Evolutionary conservation across 2,113 vertebrate genomes (phyloP), one percentile per base, ranked within the genome.

Genomic region (Muscicapa adusta): DNA sequence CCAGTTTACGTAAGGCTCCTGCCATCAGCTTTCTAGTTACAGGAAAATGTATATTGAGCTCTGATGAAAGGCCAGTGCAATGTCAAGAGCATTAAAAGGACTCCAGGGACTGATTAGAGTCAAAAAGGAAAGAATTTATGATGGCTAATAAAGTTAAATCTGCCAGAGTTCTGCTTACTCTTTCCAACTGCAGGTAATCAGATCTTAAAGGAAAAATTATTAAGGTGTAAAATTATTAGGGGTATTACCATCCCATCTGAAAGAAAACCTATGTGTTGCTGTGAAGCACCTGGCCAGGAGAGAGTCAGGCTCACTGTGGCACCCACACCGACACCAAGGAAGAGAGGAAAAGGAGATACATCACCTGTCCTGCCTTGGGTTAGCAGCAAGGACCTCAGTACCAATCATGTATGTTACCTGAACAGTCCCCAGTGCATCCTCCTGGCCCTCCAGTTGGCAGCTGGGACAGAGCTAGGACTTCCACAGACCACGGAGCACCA

Each of bases 51-150:
- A 95, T 72, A 90, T 68, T 90, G 96, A 94, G 61, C 76, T 67
- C 45, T 70, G 90, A 96, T 86, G 85, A 97, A 96, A 96, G 85
- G 88, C 91, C 70, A 83, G 79, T 31, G 61, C 85, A 88, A 86
- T 75, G 88, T 93, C 94, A 96, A 86, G 79, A 88, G 72, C 57
- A 88, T 90, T 96, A 96, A 95, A 90, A 92, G 66, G 90, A 80
- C 94, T 56, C 93, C 57, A 53, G 94, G 83, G 94, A 94, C 94
- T 78, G 90, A 92, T 94, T 75, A 86, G 38, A 93, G 85, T 91
- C 85, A 94, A 94, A 97, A 93, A 63, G 60, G 72, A 91, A 96
- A 96, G 94, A 61, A 96, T 96, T 97, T 94, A 95, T 81, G 88
- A 93, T 38, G 43, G 68, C 57, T 95, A 97, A 90, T 95, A 91